Evolutionary conservation across 2,797 vertebrate species (phyloP).

Genomic region (Octomys mimax): DNA sequence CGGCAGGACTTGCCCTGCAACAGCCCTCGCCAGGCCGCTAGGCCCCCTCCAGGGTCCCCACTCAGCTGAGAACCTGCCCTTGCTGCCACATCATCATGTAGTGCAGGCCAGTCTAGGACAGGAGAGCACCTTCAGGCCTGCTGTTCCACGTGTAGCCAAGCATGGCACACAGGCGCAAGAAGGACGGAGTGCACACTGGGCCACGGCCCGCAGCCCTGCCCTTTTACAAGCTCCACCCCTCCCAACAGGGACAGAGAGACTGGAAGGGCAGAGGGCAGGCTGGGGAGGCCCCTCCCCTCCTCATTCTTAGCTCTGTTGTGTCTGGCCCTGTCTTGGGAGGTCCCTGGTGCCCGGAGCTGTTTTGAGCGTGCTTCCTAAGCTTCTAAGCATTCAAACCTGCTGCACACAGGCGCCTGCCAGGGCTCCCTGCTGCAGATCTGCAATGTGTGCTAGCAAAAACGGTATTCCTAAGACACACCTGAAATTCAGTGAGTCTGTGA

Average conservation of each 20-base stretch:
- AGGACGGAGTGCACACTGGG: not conserved
- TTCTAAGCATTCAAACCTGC: not conserved
- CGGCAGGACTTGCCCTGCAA: not conserved
- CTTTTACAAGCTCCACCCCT: not conserved
- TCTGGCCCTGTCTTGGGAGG: not conserved
- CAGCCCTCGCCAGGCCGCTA: no score
- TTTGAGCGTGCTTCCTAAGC: not conserved
- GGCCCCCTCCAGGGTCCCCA: not conserved
- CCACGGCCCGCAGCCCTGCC: not conserved
- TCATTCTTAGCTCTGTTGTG: not conserved
- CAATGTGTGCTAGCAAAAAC: not conserved
- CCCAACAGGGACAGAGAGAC: not conserved
- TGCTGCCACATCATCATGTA: not conserved
- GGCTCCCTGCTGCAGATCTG: not conserved
- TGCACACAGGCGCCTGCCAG: not conserved
- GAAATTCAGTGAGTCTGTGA: accelerated
- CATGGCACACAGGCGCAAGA: accelerated
- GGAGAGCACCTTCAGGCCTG: not conserved
- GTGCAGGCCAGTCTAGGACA: not conserved
- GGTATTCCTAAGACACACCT: not conserved
- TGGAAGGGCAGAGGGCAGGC: not conserved
- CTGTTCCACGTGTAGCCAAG: not conserved
- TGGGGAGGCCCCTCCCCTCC: not conserved
- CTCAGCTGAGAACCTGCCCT: not conserved
- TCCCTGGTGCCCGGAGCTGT: not conserved